These are phyloP conservation scores for Halictus rubicundus DNA, from an alignment of 1,140 invertebrate genomes.

Conservation along the genomic window DNA sequence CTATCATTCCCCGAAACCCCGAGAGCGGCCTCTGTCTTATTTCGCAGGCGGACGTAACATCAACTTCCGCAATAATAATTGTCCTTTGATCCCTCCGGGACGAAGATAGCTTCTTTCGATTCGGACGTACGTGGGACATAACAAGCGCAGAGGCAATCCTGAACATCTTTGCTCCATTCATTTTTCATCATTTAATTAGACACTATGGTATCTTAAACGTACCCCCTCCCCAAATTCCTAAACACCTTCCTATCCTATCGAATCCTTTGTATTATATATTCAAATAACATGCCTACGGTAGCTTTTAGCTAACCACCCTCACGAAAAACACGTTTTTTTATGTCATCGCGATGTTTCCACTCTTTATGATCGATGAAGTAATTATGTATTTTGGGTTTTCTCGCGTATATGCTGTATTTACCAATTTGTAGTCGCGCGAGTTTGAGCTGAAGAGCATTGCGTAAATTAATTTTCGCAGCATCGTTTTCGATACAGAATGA, in stretches of 20 bases:
- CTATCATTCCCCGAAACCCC: slow-evolving; percentile 59
- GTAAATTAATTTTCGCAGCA: slow-evolving; percentile 28
- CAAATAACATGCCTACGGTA: slow-evolving; percentile 63
- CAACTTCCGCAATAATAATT: slow-evolving; percentile 63
- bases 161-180: slow-evolving; percentile 44
- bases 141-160: slow-evolving; percentile 39
- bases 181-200: slow-evolving; percentile 66
- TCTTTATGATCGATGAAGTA: slow-evolving; percentile 26
- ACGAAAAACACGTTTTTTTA: slow-evolving; percentile 54
- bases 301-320: slow-evolving; percentile 55
- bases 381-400: slow-evolving; percentile 7
- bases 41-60: slow-evolving; percentile 69
- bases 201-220: slow-evolving; percentile 58
- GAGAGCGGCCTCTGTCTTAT: slow-evolving; percentile 60
- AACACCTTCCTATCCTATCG: slow-evolving; percentile 50
- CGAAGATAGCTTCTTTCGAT: slow-evolving; percentile 59
- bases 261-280: slow-evolving; percentile 69
- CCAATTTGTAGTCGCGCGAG: slow-evolving; percentile 21
- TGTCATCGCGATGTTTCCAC: slow-evolving; percentile 54
- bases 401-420: slow-evolving; percentile 16
- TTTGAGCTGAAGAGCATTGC: slow-evolving; percentile 30
- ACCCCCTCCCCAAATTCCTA: slow-evolving; percentile 44
- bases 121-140: slow-evolving; percentile 52
- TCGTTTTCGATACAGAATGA: slow-evolving; percentile 23
- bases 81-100: slow-evolving; percentile 48